A percentile compares a stretch with the other conserved stretches of the same genome.
Evolutionary conservation across 1,140 invertebrate species (phyloP).

Genomic region (Chelonus insularis): DNA sequence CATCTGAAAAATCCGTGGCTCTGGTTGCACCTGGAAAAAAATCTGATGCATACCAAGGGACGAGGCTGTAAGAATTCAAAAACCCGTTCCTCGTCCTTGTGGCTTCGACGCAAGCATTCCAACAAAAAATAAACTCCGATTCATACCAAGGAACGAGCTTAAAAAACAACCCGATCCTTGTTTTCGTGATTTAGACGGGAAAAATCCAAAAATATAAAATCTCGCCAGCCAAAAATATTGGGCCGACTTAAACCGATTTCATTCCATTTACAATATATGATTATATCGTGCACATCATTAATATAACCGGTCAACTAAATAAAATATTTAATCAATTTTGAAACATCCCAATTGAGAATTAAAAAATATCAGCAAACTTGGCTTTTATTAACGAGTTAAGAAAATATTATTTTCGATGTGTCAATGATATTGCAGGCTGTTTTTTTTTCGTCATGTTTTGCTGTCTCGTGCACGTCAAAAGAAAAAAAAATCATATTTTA

Average conservation of each 20-base stretch:
- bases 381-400: no score
- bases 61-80: slow-evolving; percentile 29
- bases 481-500: no score
- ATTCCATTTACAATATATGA: slow-evolving; percentile 38
- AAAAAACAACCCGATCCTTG: slow-evolving; percentile 10
- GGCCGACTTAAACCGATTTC: slow-evolving; percentile 34
- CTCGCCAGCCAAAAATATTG: slow-evolving; percentile 55
- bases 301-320: slow-evolving; percentile 16
- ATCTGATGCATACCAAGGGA: slow-evolving; percentile 36
- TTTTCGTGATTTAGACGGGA: slow-evolving; percentile 24
- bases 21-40: slow-evolving; percentile 57
- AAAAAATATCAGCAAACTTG: no score
- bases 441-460: no score
- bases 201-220: slow-evolving; percentile 63
- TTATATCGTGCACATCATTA: slow-evolving; percentile 36
- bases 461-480: no score
- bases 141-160: slow-evolving; percentile 20
- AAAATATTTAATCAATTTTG: slow-evolving; percentile 3
- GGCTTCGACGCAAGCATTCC: slow-evolving; percentile 35
- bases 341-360: no score
- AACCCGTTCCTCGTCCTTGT: slow-evolving; percentile 21
- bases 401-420: no score
- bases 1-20: slow-evolving; percentile 58
- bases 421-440: no score
- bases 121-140: slow-evolving; percentile 19